Evolutionary conservation across 2,888 invertebrate genomes (phyloP).

Genomic region (Eristalis tenax): DNA sequence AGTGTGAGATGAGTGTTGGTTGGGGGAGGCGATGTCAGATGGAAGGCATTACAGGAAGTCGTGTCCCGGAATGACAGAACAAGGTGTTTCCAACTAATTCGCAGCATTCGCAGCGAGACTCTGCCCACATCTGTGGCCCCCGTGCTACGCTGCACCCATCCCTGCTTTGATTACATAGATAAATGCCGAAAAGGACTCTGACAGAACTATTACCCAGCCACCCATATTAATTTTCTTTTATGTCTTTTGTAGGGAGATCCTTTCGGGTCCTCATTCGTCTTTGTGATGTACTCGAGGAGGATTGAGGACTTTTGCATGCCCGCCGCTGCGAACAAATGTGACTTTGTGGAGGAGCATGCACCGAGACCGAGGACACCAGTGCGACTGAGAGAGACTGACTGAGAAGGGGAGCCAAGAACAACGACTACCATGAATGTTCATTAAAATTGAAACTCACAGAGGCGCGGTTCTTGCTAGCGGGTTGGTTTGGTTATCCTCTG

Average conservation of each 20-base stretch:
- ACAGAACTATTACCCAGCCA: conserved; percentile 71
- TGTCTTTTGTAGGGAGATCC: conserved; percentile 61
- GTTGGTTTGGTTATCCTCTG: not conserved
- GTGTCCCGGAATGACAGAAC: conserved; percentile 73
- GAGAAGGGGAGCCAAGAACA: not conserved
- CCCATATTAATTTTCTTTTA: conserved; percentile 71
- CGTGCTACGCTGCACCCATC: not conserved
- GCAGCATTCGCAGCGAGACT: conserved; percentile 58
- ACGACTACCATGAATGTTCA: conserved; percentile 59
- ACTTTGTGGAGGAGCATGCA: conserved; percentile 47
- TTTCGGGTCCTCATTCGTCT: conserved; percentile 64
- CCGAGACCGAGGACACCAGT: not conserved
- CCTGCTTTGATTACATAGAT: conserved; percentile 67
- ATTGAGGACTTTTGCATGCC: conserved; percentile 50
- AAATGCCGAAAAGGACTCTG: conserved; percentile 66
- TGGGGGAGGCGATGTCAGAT: conserved; percentile 20
- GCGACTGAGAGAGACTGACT: not conserved
- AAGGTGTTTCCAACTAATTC: conserved; percentile 73
- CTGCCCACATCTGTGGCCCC: conserved; percentile 35
- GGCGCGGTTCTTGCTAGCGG: conserved; percentile 24
- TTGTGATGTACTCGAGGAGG: conserved; percentile 60
- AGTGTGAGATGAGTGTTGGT: not conserved
- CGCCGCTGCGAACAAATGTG: conserved; percentile 64
- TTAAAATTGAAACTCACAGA: conserved; percentile 64
- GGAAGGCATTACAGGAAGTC: conserved; percentile 70